Evolutionary conservation across 2,888 invertebrate genomes (phyloP), one percentile per base, ranked within the genome.

Genomic region (Cephus pulcher): DNA sequence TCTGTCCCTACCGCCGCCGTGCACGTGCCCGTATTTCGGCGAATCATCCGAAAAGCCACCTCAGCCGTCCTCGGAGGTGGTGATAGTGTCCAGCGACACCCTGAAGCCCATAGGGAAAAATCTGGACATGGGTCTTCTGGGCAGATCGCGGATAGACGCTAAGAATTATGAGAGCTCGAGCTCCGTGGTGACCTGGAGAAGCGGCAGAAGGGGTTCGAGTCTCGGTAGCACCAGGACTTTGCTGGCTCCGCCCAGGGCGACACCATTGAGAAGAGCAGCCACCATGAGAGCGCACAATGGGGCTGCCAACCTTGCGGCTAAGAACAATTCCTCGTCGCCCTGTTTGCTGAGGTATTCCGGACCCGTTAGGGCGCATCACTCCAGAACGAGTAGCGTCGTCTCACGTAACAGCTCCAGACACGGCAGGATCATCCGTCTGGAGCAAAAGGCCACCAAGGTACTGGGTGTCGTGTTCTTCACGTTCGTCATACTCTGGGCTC

Each of bases 381-480:
- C 96, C 15, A 93, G 96, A 77, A 96, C 96, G 84, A 96, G 96
- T 33, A 96, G 96, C 90, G 95, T 97, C 0, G 95, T 96, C 76
- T 96, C 96, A 11, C 93, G 96, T 78, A 96, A 96, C 87, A 96
- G 96, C 0, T 96, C 96, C 0, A 94, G 97, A 0, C 97, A 97
- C 88, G 97, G 97, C 0, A 93, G 97, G 79, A 97, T 96, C 87
- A 95, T 98, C 77, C 94, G 97, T 6, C 94, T 98, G 76, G 98
- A 99, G 90, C 98, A 98, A 90, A 98, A 98, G 91, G 99, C 99
- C 0, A 98, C 98, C 15, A 98, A 98, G 92, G 98, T 98, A 6
- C 92, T 98, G 33, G 98, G 98, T 4, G 97, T 98, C 1, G 98
- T 98, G 1, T 98, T 98, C 92, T 97, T 97, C 92, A 97, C 97